Evolutionary conservation across 2,797 vertebrate genomes (phyloP), one percentile per base, ranked within the genome.

Genomic region (Vespertilio murinus): DNA sequence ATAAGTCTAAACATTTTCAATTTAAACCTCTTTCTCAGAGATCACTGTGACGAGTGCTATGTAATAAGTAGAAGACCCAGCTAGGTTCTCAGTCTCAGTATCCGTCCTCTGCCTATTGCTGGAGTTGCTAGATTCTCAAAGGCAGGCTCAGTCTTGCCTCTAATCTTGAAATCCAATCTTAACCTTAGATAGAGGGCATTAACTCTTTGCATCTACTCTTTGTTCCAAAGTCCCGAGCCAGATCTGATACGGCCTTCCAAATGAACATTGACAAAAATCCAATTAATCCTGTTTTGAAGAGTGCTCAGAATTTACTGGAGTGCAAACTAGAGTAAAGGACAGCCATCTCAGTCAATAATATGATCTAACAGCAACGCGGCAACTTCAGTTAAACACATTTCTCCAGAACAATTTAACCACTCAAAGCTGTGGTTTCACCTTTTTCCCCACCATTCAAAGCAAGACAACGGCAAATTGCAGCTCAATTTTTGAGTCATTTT

Each of bases 81-180:
- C 13, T 64, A 49, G 8, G 13, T 90, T 59, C 73, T 95, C 71
- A 75, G 23, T 35, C 61, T 95, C 75, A 28, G 20, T 59, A 30
- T 92, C 52, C 40, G 90, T 78, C 77, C 47, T 64, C 52, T 59
- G 40, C 59, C 10, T 45, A 18, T 45, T 33, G 54, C 75, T 90
- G 7, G 22, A 54, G 25, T 79, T 93, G 35, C 77, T 64, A 70
- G 73, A 74, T 90, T 79, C n/a, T 87, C 40, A 54, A 16, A 93
- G 61, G 42, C 89, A 96, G 65, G 93, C 40, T 88, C n/a, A 47
- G 67, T 64, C 94, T 92, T 79, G 84, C 65, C 73, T 78, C 64
- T 92, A 67, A 87, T 92, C 93, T 94, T 94, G 52, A 95, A 94
- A 90, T 65, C 75, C 40, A 79, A 71, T 79, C 84, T 94, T 90